Conservation (phyloP, 2,888 invertebrate species). For the Acrobasis repandana region DNA sequence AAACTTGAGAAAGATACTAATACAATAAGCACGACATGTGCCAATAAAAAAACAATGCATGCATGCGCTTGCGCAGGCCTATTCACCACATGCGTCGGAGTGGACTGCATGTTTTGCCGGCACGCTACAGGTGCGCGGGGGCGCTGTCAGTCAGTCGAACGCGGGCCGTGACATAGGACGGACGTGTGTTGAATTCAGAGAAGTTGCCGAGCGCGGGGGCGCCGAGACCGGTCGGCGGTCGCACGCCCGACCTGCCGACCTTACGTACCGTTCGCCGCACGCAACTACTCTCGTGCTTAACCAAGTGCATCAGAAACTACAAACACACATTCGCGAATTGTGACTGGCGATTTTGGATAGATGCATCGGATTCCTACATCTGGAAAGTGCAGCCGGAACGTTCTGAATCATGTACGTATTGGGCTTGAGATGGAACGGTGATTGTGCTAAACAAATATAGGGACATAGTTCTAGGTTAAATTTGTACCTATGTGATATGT, state of each 20-base stretch:
- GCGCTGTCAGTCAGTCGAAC: conserved; percentile 36
- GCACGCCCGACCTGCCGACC: conserved; percentile 79
- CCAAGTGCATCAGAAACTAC: conserved; percentile 56
- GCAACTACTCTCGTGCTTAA: conserved; percentile 63
- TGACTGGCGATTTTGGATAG: conserved; percentile 43
- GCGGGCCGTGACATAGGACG: conserved; percentile 39
- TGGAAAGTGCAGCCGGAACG: conserved; percentile 40
- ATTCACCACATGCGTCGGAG: conserved; percentile 1
- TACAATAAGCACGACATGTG: not conserved
- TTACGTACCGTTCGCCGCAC: conserved; percentile 79
- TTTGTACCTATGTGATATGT: not conserved
- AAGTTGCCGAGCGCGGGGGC: conserved; percentile 63
- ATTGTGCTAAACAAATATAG: not conserved
- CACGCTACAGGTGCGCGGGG: conserved; percentile 30
- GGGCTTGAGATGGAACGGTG: not conserved
- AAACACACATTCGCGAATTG: conserved; percentile 38
- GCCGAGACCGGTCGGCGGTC: conserved; percentile 70
- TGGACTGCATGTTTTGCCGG: conserved; percentile 11
- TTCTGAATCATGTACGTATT: conserved; percentile 52
- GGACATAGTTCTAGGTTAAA: not conserved
- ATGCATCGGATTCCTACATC: conserved; percentile 42
- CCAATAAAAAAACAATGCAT: conserved; percentile 7
- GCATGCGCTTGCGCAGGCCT: conserved; percentile 9
- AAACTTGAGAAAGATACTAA: not conserved
- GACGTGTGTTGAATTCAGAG: conserved; percentile 46